These are phyloP conservation scores for Dynastes maya DNA, from an alignment of 2,888 invertebrate species.

Conservation along the genomic window DNA sequence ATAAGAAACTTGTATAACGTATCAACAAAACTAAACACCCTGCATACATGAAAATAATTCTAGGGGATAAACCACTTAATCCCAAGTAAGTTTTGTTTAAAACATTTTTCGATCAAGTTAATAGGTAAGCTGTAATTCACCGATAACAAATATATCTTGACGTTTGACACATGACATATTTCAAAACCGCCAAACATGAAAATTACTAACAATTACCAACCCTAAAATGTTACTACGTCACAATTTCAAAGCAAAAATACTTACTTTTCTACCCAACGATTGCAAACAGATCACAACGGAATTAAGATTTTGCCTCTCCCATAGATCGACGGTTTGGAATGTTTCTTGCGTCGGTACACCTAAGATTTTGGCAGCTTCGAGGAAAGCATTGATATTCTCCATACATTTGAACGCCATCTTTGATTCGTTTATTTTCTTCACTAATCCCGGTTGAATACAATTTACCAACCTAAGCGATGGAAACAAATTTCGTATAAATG, in stretches of 20 bases:
- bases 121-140: no score
- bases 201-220: no score
- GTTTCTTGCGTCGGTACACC: conserved; percentile 96
- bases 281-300: conserved; percentile 96
- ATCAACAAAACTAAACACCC: no score
- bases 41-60: no score
- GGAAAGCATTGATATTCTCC: conserved; percentile 98
- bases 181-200: no score
- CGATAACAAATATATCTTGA: no score
- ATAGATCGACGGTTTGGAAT: conserved; percentile 97
- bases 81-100: no score
- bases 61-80: no score
- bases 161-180: no score
- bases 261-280: conserved; percentile 94
- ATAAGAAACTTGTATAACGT: no score
- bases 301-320: conserved; percentile 96
- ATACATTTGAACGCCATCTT: conserved; percentile 97
- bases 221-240: no score
- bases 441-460: conserved; percentile 85
- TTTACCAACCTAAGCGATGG: conserved; percentile 84
- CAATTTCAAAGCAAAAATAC: neutral
- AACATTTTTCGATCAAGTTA: no score
- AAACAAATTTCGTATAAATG: neutral
- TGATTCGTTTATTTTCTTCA: conserved; percentile 91
- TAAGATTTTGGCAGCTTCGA: conserved; percentile 86